Evolutionary conservation across 2,113 vertebrate genomes (phyloP).

Genomic region (Pseudonaja textilis): DNA sequence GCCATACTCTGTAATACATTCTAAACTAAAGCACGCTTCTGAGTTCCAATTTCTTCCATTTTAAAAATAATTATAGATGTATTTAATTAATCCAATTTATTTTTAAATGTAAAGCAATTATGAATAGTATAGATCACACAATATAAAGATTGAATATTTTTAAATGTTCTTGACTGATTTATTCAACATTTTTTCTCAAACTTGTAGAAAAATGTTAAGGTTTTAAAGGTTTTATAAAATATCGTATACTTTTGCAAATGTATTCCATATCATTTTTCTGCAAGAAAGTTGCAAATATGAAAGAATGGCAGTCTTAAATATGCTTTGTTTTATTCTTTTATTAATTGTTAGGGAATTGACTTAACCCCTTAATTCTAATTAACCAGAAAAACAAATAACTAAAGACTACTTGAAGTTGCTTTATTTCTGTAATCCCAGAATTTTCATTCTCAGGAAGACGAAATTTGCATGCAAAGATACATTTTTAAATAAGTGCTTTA

Average conservation of each 20-base stretch:
- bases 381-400: background rate
- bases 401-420: background rate
- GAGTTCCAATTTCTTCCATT: background rate
- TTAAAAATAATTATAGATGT: background rate
- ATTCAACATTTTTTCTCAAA: background rate
- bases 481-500: background rate
- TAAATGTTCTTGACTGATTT: background rate
- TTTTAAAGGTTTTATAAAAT: slow-evolving; percentile 5
- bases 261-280: slow-evolving; percentile 40
- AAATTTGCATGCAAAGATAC: background rate
- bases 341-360: background rate
- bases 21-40: too few relatives aligned
- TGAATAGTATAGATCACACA: background rate
- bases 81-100: background rate
- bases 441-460: background rate
- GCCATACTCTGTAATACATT: background rate
- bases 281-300: slow-evolving; percentile 11
- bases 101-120: background rate
- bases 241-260: slow-evolving; percentile 32
- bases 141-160: background rate
- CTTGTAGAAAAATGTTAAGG: background rate
- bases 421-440: background rate
- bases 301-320: slow-evolving; percentile 29
- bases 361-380: background rate
- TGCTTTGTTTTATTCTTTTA: slow-evolving; percentile 24